phyloP scores from a whole-genome alignment of 2,113 vertebrate genomes.

The Lethenteron camtschaticum region DNA sequence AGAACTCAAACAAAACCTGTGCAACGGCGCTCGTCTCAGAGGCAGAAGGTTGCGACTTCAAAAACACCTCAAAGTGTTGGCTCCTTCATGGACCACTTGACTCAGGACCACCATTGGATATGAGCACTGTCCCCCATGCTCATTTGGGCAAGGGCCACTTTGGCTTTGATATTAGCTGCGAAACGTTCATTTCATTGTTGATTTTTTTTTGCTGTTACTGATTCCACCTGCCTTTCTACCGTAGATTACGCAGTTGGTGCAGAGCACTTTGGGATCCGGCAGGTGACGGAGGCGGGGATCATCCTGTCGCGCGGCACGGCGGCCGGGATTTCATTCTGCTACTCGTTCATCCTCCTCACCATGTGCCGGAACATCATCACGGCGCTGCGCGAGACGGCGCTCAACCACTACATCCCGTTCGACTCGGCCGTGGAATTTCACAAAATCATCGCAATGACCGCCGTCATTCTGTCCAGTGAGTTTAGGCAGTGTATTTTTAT shows the following conservation, averaged over 20 bases:
- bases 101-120: too few species aligned
- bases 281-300: constrained; percentile 58
- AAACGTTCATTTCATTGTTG: too few species aligned
- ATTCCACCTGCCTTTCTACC: constrained; percentile 7
- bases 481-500: too few species aligned
- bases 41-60: too few species aligned
- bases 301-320: constrained; percentile 55
- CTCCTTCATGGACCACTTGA: too few species aligned
- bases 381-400: constrained; percentile 61
- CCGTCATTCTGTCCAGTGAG: constrained; percentile 43
- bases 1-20: too few species aligned
- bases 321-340: constrained; percentile 74
- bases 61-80: too few species aligned
- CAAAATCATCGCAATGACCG: constrained; percentile 55
- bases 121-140: too few species aligned
- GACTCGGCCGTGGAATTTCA: constrained; percentile 84
- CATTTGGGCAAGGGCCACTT: too few species aligned
- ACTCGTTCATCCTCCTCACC: constrained; percentile 80
- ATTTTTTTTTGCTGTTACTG: too few species aligned
- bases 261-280: constrained; percentile 33
- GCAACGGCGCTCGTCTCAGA: too few species aligned
- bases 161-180: too few species aligned
- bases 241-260: constrained; percentile 50
- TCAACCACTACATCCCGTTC: constrained; percentile 73
- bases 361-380: constrained; percentile 97